Evolutionary conservation across 2,113 vertebrate species (phyloP), one percentile per base, ranked within the genome.

Genomic region (Anarrhichthys ocellatus): DNA sequence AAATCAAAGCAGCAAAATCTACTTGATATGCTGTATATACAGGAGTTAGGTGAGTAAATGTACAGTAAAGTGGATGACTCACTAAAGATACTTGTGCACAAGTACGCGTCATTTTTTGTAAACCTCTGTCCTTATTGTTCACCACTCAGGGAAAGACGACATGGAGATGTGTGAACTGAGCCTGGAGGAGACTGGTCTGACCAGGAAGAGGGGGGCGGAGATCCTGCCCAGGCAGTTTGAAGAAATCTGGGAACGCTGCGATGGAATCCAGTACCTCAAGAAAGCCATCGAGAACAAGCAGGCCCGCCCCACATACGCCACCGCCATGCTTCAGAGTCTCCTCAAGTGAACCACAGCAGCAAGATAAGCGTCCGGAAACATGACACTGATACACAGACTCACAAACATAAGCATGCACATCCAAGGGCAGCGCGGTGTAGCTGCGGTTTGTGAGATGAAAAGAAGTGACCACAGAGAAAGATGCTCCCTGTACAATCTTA

Each of bases 131-230:
- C 17, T 62, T 11, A 2, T 20, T 40, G 0, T 36, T 34, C n/a
- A 9, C 27, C n/a, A 6, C 27, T 34, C 93, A 99, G 98, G 98
- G 6, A 99, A 99, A 90, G 98, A 99, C 24, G 98, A 99, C 69
- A 99, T 99, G 96, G 98, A 99, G 94, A 99, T 99, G 98, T 99
- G 98, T 4, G 98, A 99, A 96, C 95, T 99, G 79, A 99, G 96
- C 80, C 97, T 99, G 40, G 97, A 99, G 88, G 98, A 99, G 94
- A 99, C 98, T 2, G 98, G 98, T 48, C 95, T 99, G 89, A 99
- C 98, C 56, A 94, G 98, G 50, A 99, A 99, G 93, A 96, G 97
- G 2, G 98, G 98, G 0, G 98, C 98, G 0, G 98, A 99, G 93
- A 97, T 99, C 88, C 93, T 99, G 78, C 96, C 97, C 0, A 94